phyloP scores from a whole-genome alignment of 1,140 invertebrate species.

The Acromyrmex charruanus region DNA sequence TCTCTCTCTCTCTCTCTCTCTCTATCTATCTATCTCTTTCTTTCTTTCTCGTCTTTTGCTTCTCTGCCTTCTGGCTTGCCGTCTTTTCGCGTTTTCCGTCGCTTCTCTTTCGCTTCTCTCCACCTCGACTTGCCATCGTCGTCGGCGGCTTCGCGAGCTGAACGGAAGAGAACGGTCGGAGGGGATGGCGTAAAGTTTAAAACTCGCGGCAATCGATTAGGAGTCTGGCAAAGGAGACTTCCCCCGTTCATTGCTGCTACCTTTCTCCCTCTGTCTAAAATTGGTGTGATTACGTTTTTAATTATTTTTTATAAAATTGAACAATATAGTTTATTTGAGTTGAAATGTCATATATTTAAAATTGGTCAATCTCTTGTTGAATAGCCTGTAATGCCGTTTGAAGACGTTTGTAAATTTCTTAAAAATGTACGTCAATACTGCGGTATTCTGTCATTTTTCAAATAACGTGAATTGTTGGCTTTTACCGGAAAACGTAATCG shows the following conservation, averaged over 20 bases:
- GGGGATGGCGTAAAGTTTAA: conserved; percentile 84
- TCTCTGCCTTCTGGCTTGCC: conserved; percentile 61
- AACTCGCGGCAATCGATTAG: conserved; percentile 86
- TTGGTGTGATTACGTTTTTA: not conserved
- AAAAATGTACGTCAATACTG: not conserved
- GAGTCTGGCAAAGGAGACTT: conserved; percentile 79
- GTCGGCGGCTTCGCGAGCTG: conserved; percentile 65
- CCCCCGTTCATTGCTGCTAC: conserved; percentile 70
- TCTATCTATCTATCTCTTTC: conserved; percentile 55
- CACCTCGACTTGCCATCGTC: conserved; percentile 52
- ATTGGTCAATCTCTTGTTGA: not conserved
- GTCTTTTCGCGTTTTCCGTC: conserved; percentile 51
- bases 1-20: conserved; percentile 36
- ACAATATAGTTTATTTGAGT: no score
- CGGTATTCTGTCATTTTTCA: not conserved
- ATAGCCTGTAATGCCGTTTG: no score
- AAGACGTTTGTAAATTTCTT: not conserved
- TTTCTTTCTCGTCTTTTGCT: conserved; percentile 44
- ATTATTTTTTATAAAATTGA: conserved; percentile 31
- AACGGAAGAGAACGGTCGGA: conserved; percentile 76
- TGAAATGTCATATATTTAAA: not conserved
- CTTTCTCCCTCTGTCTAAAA: conserved; percentile 36
- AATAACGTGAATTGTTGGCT: not conserved
- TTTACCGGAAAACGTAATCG: not conserved
- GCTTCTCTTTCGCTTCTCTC: conserved; percentile 69